These are phyloP conservation scores for Acanthosepion lycidas DNA, from an alignment of 2,888 invertebrate species.

Conservation along the genomic window DNA sequence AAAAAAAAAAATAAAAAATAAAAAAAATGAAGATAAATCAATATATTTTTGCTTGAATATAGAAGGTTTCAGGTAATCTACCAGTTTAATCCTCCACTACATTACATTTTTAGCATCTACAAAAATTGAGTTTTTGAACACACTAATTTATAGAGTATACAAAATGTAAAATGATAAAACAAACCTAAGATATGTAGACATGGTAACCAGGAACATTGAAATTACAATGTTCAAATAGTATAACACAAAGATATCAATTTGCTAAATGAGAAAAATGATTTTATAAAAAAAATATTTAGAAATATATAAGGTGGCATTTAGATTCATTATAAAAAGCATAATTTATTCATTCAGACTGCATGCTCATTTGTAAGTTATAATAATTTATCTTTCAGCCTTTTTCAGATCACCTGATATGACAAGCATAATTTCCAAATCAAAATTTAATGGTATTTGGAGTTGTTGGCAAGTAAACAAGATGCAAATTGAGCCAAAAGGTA, in stretches of 20 bases:
- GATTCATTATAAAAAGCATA: not conserved
- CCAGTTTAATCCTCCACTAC: not conserved
- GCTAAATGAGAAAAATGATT: not conserved
- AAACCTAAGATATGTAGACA: not conserved
- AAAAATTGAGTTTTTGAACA: not conserved
- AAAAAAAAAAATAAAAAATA: not conserved
- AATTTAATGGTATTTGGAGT: not conserved
- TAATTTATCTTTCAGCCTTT: not conserved
- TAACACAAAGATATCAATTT: not conserved
- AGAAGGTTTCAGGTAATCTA: not conserved
- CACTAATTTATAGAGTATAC: not conserved
- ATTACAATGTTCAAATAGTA: not conserved
- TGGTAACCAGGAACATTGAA: not conserved
- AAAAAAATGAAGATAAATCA: not conserved
- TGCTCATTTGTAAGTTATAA: not conserved
- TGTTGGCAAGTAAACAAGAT: not conserved
- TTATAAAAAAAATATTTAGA: not conserved
- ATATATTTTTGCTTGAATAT: not conserved
- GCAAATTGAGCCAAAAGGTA: not conserved
- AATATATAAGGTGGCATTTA: not conserved
- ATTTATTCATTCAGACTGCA: too few relatives aligned
- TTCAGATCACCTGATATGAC: not conserved
- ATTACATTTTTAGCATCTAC: not conserved
- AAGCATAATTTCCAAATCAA: not conserved
- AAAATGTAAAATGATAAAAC: not conserved